Conservation (phyloP, 2,797 vertebrate species). For the Eurystomus glaucurus region DNA sequence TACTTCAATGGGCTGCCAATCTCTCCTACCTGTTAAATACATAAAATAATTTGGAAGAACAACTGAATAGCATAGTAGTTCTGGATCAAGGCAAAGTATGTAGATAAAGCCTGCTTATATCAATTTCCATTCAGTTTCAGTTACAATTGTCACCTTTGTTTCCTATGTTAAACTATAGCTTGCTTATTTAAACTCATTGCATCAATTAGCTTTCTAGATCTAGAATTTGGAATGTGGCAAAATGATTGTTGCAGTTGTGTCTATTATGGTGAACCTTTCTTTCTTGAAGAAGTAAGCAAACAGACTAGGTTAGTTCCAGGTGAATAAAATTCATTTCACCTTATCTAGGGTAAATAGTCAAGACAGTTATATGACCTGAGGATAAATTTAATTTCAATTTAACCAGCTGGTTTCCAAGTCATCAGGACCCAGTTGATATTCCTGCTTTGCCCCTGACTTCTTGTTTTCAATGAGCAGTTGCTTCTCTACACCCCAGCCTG, state of each 20-base stretch:
- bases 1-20: background rate
- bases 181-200: background rate
- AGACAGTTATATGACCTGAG: background rate
- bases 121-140: background rate
- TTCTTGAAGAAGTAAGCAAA: background rate
- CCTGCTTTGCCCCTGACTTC: background rate
- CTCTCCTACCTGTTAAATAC: background rate
- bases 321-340: background rate
- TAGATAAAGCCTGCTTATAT: background rate
- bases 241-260: background rate
- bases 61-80: background rate
- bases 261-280: background rate
- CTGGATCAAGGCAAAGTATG: background rate
- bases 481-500: background rate
- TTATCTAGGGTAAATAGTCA: background rate
- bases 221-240: background rate
- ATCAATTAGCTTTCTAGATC: background rate
- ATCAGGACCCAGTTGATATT: background rate
- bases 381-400: background rate
- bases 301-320: background rate
- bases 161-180: background rate
- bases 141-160: background rate
- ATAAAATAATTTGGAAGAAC: background rate
- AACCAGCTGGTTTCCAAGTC: background rate
- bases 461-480: background rate